A percentile compares a stretch with the other conserved stretches of the same genome.
Evolutionary conservation across 2,113 vertebrate genomes (phyloP).

Genomic region (Leucopternis melanops): DNA sequence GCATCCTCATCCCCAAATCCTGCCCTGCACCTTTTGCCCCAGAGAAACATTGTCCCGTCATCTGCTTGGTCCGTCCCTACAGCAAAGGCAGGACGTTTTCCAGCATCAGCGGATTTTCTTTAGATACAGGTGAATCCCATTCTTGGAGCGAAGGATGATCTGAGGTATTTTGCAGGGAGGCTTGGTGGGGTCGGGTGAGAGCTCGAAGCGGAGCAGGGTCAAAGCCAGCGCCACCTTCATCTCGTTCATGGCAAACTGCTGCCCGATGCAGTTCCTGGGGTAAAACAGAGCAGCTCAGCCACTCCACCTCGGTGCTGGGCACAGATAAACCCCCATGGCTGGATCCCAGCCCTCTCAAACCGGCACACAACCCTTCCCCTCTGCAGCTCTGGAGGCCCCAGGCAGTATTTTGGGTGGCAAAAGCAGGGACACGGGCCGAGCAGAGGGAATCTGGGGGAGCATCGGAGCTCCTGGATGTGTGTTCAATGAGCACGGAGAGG

Average conservation of each 20-base stretch:
- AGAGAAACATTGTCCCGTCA: accelerated
- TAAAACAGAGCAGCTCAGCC: not conserved
- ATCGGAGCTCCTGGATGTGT: accelerated
- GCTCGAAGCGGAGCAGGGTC: constrained; percentile 75
- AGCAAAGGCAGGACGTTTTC: not conserved
- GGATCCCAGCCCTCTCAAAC: not conserved
- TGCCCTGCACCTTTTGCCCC: not conserved
- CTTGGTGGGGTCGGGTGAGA: constrained; percentile 63
- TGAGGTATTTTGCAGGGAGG: constrained; percentile 63
- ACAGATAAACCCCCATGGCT: not conserved
- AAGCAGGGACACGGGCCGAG: not conserved
- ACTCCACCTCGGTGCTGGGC: not conserved
- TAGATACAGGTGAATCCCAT: constrained; percentile 78
- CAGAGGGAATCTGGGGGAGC: not conserved
- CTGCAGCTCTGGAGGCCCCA: not conserved
- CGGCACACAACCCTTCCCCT: not conserved
- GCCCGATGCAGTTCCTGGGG: constrained; percentile 87
- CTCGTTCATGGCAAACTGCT: constrained; percentile 87
- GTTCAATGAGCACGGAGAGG: accelerated
- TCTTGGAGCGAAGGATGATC: constrained; percentile 77
- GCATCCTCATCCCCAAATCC: not conserved
- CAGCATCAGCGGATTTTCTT: constrained; percentile 51
- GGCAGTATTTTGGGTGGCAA: not conserved
- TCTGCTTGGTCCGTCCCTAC: not conserved
- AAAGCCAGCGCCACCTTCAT: constrained; percentile 78